Evolutionary conservation across 2,797 vertebrate species (phyloP).

Genomic region (Euphonia xanthogaster): DNA sequence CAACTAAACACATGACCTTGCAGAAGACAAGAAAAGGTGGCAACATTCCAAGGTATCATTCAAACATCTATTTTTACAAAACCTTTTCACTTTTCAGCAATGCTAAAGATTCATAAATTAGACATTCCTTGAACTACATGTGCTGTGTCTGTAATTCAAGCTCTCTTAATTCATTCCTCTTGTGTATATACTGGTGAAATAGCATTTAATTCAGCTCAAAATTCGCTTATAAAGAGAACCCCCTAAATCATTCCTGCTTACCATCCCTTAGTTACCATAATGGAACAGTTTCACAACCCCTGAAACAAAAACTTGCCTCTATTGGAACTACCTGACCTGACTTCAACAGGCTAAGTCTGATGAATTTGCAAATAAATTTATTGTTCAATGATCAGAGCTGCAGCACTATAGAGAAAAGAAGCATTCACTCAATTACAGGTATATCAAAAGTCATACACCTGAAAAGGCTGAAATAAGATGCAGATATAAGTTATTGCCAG

Average conservation of each 20-base stretch:
- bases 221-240: background rate
- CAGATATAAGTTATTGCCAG: background rate
- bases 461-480: background rate
- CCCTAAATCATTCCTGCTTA: background rate
- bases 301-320: background rate
- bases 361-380: background rate
- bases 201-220: background rate
- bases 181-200: background rate
- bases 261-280: background rate
- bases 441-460: background rate
- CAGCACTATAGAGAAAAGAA: background rate
- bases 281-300: background rate
- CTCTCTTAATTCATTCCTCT: background rate
- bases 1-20: background rate
- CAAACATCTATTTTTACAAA: background rate
- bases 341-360: background rate
- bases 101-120: background rate
- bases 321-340: background rate
- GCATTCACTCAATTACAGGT: background rate
- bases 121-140: background rate
- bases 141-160: background rate
- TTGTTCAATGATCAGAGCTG: background rate
- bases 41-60: background rate
- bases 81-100: background rate
- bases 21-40: slow-evolving; percentile 2